Conservation (phyloP, 2,888 invertebrate genomes). For the Lasioglossum leucozonium region DNA sequence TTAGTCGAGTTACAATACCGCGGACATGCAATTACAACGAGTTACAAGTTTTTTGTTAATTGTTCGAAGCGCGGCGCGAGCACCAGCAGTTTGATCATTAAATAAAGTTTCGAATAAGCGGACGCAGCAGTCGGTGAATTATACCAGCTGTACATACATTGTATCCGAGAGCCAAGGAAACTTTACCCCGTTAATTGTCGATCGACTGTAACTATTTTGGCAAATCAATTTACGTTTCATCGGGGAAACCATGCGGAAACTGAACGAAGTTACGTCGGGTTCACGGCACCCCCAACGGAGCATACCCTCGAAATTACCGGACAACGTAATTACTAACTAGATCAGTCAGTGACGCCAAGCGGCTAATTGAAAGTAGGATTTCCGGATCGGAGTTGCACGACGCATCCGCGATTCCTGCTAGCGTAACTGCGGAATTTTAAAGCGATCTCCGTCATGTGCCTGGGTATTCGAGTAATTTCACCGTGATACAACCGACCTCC, state of each 20-base stretch:
- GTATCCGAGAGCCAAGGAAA: background rate
- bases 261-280: background rate
- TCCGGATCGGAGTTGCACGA: background rate
- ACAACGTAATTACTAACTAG: background rate
- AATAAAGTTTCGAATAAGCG: background rate
- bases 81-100: background rate
- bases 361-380: background rate
- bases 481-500: too few relatives aligned
- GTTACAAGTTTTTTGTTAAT: background rate
- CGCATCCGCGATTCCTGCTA: background rate
- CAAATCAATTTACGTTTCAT: background rate
- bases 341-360: background rate
- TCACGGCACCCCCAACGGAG: background rate
- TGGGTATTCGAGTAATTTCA: background rate
- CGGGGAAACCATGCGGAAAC: background rate
- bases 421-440: background rate
- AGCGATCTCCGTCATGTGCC: background rate
- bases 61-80: background rate
- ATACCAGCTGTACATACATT: background rate
- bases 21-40: too few relatives aligned
- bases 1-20: too few relatives aligned
- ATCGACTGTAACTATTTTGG: background rate
- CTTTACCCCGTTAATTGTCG: background rate
- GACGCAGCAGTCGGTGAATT: background rate
- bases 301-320: background rate